Base-by-base conservation (phyloP, 1,140 invertebrate species). In the Cyclargus thomasi region DNA sequence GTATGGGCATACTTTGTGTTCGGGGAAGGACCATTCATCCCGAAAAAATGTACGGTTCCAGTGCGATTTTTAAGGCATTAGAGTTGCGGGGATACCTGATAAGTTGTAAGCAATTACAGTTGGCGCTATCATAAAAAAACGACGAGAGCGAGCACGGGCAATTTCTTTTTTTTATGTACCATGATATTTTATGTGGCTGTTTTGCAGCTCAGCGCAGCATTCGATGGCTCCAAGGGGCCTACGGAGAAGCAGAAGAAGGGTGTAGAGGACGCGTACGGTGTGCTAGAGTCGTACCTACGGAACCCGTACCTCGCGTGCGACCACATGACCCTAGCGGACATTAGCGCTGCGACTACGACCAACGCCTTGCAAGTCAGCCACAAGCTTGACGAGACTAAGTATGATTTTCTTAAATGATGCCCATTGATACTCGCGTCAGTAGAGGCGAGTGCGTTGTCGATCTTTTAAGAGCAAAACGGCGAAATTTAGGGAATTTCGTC, bases 281-380 rank as follows among this genome's bases (percentile, higher is more conserved):
- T 78, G 3, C 23, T 79, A 21, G 81, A 83, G 62, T 66, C 72
- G 23, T 83, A 80, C 63, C 59, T 83, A 11, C 14, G 57, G 1
- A 17, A 64, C 2, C 47, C 62, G 18, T 83, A 73, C 72, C 63
- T 80, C 14, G 80, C 74, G 0, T 55, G 65, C 0, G 62, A 78
- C 57, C 73, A 73, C 63, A 63, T 81, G 0, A 84, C 82, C 2
- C 47, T 83, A 4, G 82, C 82, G 1, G 80, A 84, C 68, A 62
- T 84, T 2, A 65, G 73, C 1, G 22, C 78, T 0, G 77, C 76
- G 0, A 53, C 73, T 21, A 81, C 82, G 0, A 47, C 71, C 16
- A 62, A 65, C 7, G 67, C 77, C 0, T 18, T 76, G 53, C 66
- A 78, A 20, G 65, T 29, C n/a, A 63, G 78, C 35, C 71, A 73